Conservation (phyloP, 2,797 vertebrate species). For the Muscicapa striata region DNA sequence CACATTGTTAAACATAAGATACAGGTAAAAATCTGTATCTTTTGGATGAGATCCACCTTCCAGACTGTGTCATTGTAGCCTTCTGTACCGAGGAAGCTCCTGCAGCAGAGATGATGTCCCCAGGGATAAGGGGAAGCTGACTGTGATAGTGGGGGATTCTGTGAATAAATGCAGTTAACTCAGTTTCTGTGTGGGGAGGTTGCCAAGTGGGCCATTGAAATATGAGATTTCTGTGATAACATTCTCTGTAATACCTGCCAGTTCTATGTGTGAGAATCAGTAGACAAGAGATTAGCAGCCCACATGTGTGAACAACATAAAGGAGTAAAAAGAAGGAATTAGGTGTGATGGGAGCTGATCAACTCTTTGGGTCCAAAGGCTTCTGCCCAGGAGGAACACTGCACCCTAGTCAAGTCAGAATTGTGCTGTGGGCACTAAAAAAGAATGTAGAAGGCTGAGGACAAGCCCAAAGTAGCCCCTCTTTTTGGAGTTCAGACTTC, state of each 20-base stretch:
- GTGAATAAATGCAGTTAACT: background rate
- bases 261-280: background rate
- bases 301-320: background rate
- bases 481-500: background rate
- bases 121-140: background rate
- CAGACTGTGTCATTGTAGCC: background rate
- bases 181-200: background rate
- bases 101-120: background rate
- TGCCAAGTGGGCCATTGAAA: background rate
- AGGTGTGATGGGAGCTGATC: background rate
- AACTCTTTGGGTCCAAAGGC: fast-evolving
- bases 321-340: background rate
- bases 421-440: background rate
- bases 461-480: background rate
- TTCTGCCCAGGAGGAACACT: background rate
- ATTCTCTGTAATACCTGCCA: background rate
- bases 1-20: background rate
- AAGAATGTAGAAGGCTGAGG: background rate
- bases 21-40: background rate
- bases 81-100: background rate
- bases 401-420: background rate
- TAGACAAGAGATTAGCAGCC: background rate
- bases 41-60: background rate
- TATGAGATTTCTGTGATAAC: background rate
- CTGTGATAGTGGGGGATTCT: background rate